Conservation (phyloP, 2,113 vertebrate genomes). For the Hippocampus comes region DNA sequence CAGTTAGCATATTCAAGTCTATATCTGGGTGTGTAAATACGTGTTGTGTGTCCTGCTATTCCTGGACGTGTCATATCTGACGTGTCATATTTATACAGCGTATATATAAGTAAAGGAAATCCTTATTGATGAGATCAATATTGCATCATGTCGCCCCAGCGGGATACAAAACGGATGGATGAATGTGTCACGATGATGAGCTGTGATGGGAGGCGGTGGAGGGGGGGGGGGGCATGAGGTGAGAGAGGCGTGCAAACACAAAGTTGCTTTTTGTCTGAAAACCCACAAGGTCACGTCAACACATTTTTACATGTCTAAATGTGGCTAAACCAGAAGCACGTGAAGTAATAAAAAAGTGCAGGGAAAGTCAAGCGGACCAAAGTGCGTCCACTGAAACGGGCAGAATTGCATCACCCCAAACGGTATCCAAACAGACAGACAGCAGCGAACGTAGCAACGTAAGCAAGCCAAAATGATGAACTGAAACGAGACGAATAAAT, state of each 20-base stretch:
- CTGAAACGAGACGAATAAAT: neutral
- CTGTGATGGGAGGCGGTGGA: neutral
- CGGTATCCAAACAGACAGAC: neutral
- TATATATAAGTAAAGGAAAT: neutral
- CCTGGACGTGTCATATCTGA: neutral
- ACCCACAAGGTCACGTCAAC: neutral
- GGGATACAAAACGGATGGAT: neutral
- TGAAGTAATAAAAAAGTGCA: neutral
- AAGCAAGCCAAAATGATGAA: neutral
- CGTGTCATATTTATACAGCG: neutral
- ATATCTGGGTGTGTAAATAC: slow-evolving; percentile 6
- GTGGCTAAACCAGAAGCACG: neutral
- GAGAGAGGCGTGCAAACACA: neutral
- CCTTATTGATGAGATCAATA: neutral
- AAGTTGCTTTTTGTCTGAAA: neutral
- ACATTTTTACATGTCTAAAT: neutral
- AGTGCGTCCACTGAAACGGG: neutral
- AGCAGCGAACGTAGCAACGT: neutral
- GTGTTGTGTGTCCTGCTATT: slow-evolving; percentile 1
- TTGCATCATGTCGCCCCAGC: neutral
- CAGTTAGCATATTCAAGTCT: slow-evolving; percentile 4
- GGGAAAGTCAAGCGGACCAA: neutral
- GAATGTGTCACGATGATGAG: neutral
- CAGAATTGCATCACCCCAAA: neutral
- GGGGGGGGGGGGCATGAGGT: neutral